Evolutionary conservation across 2,888 invertebrate species (phyloP).

Genomic region (Caenorhabditis panamensis): DNA sequence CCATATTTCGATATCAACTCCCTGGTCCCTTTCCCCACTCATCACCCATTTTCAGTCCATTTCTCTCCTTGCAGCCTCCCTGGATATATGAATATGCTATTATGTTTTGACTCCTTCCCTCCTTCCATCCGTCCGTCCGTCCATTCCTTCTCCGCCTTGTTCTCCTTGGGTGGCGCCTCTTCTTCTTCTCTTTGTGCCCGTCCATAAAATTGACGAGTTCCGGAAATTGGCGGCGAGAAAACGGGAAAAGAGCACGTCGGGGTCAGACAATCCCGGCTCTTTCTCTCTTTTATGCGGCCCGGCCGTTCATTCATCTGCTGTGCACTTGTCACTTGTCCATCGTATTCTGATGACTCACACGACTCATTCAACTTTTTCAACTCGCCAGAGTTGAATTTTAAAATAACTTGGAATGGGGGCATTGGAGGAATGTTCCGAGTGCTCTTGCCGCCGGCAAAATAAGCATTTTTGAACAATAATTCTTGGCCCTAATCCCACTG

Average conservation of each 20-base stretch:
- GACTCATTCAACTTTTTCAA: neutral
- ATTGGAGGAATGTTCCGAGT: no score
- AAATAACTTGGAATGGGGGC: no score
- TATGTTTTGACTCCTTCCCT: conserved; percentile 31
- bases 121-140: neutral
- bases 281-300: neutral
- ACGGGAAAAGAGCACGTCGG: neutral
- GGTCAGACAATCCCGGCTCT: neutral
- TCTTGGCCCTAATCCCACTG: no score
- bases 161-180: conserved; percentile 8
- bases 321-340: neutral
- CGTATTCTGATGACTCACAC: neutral
- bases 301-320: neutral
- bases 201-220: conserved; percentile 27
- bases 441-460: no score
- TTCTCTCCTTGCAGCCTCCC: neutral
- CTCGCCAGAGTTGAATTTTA: no score
- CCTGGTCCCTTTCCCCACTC: neutral
- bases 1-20: neutral
- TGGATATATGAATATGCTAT: conserved; percentile 44
- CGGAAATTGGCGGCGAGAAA: conserved; percentile 25
- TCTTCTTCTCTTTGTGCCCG: neutral
- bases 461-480: no score
- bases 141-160: conserved; percentile 14
- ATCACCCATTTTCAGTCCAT: neutral